Percentiles rank a stretch among this genome's conserved stretches.
phyloP scores from a whole-genome alignment of 2,797 vertebrate species.

The Lycodopsis pacificus region DNA sequence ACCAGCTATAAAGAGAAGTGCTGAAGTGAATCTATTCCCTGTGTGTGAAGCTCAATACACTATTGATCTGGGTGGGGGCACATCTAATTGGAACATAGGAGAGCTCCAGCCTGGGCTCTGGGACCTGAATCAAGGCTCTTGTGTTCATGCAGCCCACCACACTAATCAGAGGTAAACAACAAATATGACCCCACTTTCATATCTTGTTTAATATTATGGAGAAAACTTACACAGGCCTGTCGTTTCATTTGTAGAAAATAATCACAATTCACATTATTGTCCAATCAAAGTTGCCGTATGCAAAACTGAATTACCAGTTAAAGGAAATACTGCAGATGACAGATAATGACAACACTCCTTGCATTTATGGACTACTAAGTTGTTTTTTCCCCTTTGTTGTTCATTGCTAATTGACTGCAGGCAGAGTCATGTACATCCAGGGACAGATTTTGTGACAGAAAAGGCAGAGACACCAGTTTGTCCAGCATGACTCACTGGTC shows the following conservation, averaged over 20 bases:
- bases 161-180: not conserved
- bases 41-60: conserved; percentile 75
- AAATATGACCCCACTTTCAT: not conserved
- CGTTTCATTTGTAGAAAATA: not conserved
- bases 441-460: not conserved
- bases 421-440: not conserved
- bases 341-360: not conserved
- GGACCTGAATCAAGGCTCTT: conserved; percentile 31
- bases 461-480: conserved; percentile 2
- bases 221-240: not conserved
- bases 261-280: not conserved
- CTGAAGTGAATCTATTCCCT: conserved; percentile 74
- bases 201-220: not conserved
- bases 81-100: conserved; percentile 73
- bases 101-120: conserved; percentile 33
- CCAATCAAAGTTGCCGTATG: not conserved
- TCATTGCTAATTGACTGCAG: conserved; percentile 6
- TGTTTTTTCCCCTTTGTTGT: not conserved
- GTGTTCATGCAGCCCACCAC: conserved; percentile 26
- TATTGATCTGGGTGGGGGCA: conserved; percentile 82
- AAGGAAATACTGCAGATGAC: not conserved
- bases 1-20: conserved; percentile 66
- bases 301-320: not conserved
- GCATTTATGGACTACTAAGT: not conserved
- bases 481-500: not conserved